Evolutionary conservation across 2,888 invertebrate genomes (phyloP).

Genomic region (Troilus luridus): DNA sequence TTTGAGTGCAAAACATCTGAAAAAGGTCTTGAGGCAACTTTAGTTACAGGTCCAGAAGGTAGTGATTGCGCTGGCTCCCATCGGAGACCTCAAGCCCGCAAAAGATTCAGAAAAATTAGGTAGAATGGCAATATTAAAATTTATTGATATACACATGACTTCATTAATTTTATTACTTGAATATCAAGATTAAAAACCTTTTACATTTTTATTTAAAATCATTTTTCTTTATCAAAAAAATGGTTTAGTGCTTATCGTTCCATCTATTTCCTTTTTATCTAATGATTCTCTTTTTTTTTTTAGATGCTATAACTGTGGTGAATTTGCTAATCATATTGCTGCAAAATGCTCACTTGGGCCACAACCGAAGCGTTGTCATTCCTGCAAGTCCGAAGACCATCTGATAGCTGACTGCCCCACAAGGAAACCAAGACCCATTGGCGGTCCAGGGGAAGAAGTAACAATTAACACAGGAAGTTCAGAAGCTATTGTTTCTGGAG

Average conservation of each 20-base stretch:
- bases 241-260: neutral
- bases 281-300: conserved; percentile 63
- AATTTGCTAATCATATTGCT: conserved; percentile 93
- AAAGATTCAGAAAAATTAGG: conserved; percentile 89
- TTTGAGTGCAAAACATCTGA: conserved; percentile 88
- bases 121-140: conserved; percentile 67
- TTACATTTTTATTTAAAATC: neutral
- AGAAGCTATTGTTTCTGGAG: conserved; percentile 56
- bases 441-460: conserved; percentile 61
- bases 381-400: conserved; percentile 90
- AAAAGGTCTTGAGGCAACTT: conserved; percentile 89
- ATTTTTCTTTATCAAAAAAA: neutral
- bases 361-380: conserved; percentile 92
- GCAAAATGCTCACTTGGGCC: conserved; percentile 90
- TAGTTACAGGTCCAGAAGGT: conserved; percentile 84
- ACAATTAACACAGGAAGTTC: conserved; percentile 53
- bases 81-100: conserved; percentile 84
- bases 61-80: conserved; percentile 87
- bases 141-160: neutral
- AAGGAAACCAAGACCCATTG: conserved; percentile 63
- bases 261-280: conserved; percentile 61
- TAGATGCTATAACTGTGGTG: conserved; percentile 94
- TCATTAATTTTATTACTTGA: neutral
- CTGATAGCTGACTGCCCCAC: conserved; percentile 90
- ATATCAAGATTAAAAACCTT: neutral